Evolutionary conservation across 2,113 vertebrate species (phyloP), one percentile per base, ranked within the genome.

Genomic region (Sclerurus mexicanus): DNA sequence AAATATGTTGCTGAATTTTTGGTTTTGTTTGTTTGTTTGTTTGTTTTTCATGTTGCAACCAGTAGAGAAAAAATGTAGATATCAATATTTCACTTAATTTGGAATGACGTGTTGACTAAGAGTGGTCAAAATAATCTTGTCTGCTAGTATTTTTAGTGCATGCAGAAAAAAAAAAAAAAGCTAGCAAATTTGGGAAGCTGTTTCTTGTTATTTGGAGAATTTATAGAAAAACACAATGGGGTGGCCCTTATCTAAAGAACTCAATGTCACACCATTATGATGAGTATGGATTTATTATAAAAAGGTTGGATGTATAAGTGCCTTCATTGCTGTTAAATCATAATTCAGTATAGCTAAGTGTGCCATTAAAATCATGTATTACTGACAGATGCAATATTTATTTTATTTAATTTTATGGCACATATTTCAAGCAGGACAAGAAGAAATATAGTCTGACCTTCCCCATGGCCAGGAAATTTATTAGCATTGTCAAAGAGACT

Each of bases 301-400:
- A 85, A 94, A 81, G 58, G 10, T 17, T 44, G 64, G 53, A 75
- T 64, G 9, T 88, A 2, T 53, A 95, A 96, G 39, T 62, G 42
- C 59, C 77, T 90, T 56, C 35, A 85, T 7, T 91, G 92, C 78
- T 86, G 56, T 89, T 91, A 87, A 95, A 39, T 94, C 88, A 91
- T 60, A 88, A 72, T 71, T 94, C 94, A 56, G 44, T 66, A 47
- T 94, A 88, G 58, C 74, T 95, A 98, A 94, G 86, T 80, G 78
- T 58, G n/a, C 67, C 82, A 90, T 97, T 97, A 96, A 96, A 95
- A 69, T 91, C n/a, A 44, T 87, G 35, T 68, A 52, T 89, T 95
- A 73, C 85, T 93, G 95, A 91, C 89, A 94, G 24, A 92, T 49
- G 40, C 42, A 92, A 95, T 94, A 88, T 91, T 96, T 97, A 91